A percentile compares a stretch with the other conserved stretches of the same genome.
Evolutionary conservation across 2,797 vertebrate species (phyloP).

Genomic region (Lagorchestes hirsutus): DNA sequence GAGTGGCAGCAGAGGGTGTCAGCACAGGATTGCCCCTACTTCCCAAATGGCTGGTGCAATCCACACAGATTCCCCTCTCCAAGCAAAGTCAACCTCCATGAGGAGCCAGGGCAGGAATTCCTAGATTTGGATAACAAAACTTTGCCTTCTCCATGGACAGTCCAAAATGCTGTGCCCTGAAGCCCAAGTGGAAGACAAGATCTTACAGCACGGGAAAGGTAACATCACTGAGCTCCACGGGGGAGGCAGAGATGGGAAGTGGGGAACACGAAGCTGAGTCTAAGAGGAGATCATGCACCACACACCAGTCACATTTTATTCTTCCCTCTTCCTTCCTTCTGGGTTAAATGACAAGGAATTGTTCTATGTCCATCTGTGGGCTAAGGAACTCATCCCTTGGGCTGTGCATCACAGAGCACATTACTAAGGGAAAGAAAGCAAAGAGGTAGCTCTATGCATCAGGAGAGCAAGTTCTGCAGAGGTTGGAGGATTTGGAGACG

Average conservation of each 20-base stretch:
- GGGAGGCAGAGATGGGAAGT: not conserved
- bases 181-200: not conserved
- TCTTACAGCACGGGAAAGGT: too few relatives aligned
- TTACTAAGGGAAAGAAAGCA: not conserved
- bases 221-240: not conserved
- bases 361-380: not conserved
- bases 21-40: not conserved
- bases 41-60: not conserved
- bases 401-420: constrained; percentile 75
- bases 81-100: not conserved
- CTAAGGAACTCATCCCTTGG: not conserved
- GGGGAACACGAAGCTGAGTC: not conserved
- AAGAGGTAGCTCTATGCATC: not conserved
- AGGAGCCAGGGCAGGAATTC: not conserved
- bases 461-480: not conserved
- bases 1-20: not conserved
- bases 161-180: not conserved
- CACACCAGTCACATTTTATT: not conserved
- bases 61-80: not conserved
- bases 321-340: not conserved
- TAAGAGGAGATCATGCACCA: not conserved
- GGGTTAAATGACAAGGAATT: not conserved
- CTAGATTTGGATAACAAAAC: not conserved
- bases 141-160: not conserved
- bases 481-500: not conserved